Conservation (phyloP, 1,140 invertebrate genomes). For the Steinernema feltiae region DNA sequence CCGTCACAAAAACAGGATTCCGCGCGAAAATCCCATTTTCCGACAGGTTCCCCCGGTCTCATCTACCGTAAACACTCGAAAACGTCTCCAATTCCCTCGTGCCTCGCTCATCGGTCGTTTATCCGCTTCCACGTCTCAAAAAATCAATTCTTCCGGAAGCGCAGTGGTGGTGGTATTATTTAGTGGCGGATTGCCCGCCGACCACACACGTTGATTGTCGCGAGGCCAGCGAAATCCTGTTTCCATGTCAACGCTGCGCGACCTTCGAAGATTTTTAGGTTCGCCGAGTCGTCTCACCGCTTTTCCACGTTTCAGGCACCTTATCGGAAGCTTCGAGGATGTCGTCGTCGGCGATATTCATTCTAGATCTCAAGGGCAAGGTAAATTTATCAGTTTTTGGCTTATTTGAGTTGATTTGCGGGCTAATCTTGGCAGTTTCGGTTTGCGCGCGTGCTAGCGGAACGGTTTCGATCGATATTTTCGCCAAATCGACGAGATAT, state of each 20-base stretch:
- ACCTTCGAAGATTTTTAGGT: background rate
- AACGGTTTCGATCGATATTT: too few relatives aligned
- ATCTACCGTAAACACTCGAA: too few relatives aligned
- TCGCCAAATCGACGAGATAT: too few relatives aligned
- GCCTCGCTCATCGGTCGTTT: background rate
- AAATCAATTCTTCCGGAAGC: background rate
- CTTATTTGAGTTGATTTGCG: background rate
- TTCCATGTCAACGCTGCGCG: background rate
- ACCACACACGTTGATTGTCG: background rate
- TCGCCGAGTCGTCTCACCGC: too few relatives aligned
- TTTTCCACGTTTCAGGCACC: background rate
- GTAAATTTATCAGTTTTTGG: conserved; percentile 61
- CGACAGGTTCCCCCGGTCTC: too few relatives aligned
- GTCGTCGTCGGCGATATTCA: conserved; percentile 75
- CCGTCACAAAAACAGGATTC: too few relatives aligned
- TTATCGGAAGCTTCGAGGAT: conserved; percentile 53
- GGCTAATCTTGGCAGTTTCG: too few relatives aligned
- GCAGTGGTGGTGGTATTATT: background rate
- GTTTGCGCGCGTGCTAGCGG: too few relatives aligned
- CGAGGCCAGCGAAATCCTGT: background rate
- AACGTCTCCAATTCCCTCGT: too few relatives aligned
- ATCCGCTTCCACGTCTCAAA: background rate
- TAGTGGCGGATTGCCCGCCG: too few relatives aligned
- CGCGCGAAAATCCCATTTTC: too few relatives aligned
- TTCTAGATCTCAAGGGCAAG: conserved; percentile 93